Conservation (phyloP, 1,140 invertebrate genomes). For the Acromyrmex heyeri region DNA sequence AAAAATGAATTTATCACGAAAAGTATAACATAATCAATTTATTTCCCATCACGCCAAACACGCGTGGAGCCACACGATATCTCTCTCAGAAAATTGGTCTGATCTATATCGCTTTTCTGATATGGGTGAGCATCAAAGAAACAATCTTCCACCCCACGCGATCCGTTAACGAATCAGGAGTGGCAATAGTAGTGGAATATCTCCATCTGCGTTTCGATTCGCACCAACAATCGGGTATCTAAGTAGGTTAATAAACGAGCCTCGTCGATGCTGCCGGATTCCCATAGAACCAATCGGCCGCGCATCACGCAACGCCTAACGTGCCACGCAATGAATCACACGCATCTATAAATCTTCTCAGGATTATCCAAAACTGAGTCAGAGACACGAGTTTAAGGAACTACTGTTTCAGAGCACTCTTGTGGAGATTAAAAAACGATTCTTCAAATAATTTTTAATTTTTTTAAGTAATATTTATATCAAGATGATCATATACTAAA, state of each 20-base stretch:
- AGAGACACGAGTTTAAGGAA: slow-evolving; percentile 28
- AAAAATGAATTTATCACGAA: slow-evolving; percentile 38
- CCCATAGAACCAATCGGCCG: slow-evolving; percentile 78
- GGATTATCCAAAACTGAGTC: slow-evolving; percentile 12
- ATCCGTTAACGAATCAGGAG: slow-evolving; percentile 50
- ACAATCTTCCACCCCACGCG: slow-evolving; percentile 56
- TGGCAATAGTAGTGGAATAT: slow-evolving; percentile 68
- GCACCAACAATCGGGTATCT: slow-evolving; percentile 71
- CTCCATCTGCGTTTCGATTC: slow-evolving; percentile 72
- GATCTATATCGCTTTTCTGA: slow-evolving; percentile 37
- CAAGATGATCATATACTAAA: neutral
- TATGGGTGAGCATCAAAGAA: slow-evolving; percentile 31
- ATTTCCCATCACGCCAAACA: slow-evolving; percentile 21
- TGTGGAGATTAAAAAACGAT: neutral
- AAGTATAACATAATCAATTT: slow-evolving; percentile 50
- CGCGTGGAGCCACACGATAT: slow-evolving; percentile 24
- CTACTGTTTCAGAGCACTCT: neutral
- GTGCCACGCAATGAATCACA: slow-evolving; percentile 75
- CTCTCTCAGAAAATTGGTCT: slow-evolving; percentile 30
- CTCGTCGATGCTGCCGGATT: slow-evolving; percentile 78
- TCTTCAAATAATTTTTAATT: neutral
- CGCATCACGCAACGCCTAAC: slow-evolving; percentile 74
- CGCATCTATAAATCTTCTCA: slow-evolving; percentile 69
- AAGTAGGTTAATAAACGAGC: slow-evolving; percentile 81
- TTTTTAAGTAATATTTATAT: neutral